A percentile compares a stretch with the other conserved stretches of the same genome.
Evolutionary conservation across 1,140 invertebrate species (phyloP).

Genomic region (Carcinoscorpius rotundicauda): DNA sequence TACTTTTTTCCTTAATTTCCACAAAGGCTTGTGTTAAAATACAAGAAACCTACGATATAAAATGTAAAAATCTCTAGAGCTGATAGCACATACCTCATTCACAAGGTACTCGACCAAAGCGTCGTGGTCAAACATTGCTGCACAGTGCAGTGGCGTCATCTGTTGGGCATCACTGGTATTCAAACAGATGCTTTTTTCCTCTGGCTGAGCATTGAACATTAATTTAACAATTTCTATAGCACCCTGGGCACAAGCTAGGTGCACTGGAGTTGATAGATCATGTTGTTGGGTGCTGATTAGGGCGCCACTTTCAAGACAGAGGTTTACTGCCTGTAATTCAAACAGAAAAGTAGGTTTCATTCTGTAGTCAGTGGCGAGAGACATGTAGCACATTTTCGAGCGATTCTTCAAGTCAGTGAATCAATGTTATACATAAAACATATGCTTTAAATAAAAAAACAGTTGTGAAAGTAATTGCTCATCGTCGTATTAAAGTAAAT

Average conservation of each 20-base stretch:
- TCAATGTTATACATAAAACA: no score
- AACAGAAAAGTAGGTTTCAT: neutral
- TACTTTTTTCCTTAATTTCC: no score
- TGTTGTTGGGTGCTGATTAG: slow-evolving; percentile 75
- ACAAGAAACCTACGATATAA: no score
- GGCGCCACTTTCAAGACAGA: slow-evolving; percentile 70
- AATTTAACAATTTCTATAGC: slow-evolving; percentile 69
- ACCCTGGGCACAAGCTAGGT: slow-evolving; percentile 72
- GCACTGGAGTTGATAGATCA: slow-evolving; percentile 74
- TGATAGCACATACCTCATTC: slow-evolving; percentile 39
- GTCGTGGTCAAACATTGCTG: slow-evolving; percentile 76
- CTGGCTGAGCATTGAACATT: slow-evolving; percentile 51
- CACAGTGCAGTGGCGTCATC: slow-evolving; percentile 79
- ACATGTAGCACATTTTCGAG: neutral
- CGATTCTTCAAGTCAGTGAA: no score
- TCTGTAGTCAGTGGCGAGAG: slow-evolving; percentile 1
- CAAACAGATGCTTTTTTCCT: slow-evolving; percentile 40
- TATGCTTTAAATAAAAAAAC: no score
- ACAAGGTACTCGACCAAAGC: slow-evolving; percentile 66
- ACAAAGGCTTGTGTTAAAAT: no score
- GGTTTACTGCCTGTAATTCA: slow-evolving; percentile 49
- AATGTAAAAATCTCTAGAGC: no score
- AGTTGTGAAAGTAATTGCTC: no score
- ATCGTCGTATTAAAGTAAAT: no score
- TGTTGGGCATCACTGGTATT: slow-evolving; percentile 60